phyloP scores from a whole-genome alignment of 1,140 invertebrate genomes.

The Drosophila prosaltans region DNA sequence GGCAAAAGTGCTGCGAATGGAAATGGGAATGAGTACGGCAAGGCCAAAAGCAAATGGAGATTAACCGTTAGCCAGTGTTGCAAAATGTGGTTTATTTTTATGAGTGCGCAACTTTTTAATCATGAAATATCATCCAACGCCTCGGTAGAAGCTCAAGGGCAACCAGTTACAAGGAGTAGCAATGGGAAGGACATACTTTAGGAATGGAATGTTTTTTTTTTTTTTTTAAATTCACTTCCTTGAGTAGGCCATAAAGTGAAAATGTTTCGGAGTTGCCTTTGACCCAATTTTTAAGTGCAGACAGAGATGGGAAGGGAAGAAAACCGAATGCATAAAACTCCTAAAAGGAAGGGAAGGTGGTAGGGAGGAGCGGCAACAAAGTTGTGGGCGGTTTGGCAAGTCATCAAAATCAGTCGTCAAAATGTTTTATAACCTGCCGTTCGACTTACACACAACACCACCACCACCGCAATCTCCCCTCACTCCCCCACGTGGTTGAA shows the following conservation, averaged over 20 bases:
- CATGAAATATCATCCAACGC: conserved; percentile 45
- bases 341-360: background rate
- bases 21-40: conserved; percentile 35
- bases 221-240: conserved; percentile 7
- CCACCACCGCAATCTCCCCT: background rate
- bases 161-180: background rate
- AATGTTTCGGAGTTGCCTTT: conserved; percentile 46
- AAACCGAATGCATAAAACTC: conserved; percentile 45
- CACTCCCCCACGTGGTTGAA: background rate
- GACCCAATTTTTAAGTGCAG: conserved; percentile 54
- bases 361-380: conserved; percentile 24
- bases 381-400: conserved; percentile 43
- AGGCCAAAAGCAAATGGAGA: conserved; percentile 41
- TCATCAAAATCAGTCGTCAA: conserved; percentile 64
- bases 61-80: conserved; percentile 51
- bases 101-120: conserved; percentile 57
- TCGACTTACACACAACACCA: background rate
- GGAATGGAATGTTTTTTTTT: background rate
- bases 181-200: background rate
- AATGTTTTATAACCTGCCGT: conserved; percentile 18
- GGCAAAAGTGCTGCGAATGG: conserved; percentile 18
- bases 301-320: background rate
- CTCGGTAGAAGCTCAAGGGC: conserved; percentile 34
- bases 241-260: conserved; percentile 56
- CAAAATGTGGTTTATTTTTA: conserved; percentile 54